Conservation (phyloP, 23 tunicate species). For the Oikopleura albicans region DNA sequence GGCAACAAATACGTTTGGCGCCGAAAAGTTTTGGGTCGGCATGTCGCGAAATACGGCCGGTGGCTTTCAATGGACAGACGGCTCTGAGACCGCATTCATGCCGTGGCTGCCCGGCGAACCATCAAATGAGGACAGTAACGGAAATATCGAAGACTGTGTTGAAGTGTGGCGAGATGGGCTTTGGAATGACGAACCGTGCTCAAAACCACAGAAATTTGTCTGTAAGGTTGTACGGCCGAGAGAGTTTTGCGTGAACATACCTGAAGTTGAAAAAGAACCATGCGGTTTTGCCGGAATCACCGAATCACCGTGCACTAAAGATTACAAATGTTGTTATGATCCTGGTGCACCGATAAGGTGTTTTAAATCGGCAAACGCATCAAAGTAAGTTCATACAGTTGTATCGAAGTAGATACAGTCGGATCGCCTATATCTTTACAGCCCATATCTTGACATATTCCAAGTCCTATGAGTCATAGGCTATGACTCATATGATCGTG, state of each 20-base stretch:
- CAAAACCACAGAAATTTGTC: background rate
- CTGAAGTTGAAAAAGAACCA: background rate
- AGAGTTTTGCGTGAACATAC: background rate
- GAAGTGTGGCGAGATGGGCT: background rate
- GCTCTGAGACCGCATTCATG: background rate
- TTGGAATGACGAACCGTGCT: background rate
- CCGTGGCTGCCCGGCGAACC: background rate
- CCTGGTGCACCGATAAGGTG: background rate
- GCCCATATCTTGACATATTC: too few relatives aligned
- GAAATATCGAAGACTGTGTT: background rate
- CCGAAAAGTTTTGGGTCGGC: background rate
- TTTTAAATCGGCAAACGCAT: background rate
- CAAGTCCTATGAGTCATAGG: too few relatives aligned
- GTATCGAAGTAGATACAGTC: too few relatives aligned
- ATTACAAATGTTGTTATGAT: background rate
- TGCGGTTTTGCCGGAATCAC: conserved; percentile 8
- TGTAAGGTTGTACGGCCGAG: background rate
- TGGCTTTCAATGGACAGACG: background rate
- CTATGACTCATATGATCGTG: too few relatives aligned
- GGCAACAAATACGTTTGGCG: background rate
- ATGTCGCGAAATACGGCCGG: background rate
- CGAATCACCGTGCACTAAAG: background rate
- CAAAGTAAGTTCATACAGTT: background rate
- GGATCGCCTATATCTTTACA: too few relatives aligned
- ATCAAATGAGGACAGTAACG: background rate